Evolutionary conservation across 1,140 invertebrate species (phyloP).

Genomic region (Drosophila seguyi): DNA sequence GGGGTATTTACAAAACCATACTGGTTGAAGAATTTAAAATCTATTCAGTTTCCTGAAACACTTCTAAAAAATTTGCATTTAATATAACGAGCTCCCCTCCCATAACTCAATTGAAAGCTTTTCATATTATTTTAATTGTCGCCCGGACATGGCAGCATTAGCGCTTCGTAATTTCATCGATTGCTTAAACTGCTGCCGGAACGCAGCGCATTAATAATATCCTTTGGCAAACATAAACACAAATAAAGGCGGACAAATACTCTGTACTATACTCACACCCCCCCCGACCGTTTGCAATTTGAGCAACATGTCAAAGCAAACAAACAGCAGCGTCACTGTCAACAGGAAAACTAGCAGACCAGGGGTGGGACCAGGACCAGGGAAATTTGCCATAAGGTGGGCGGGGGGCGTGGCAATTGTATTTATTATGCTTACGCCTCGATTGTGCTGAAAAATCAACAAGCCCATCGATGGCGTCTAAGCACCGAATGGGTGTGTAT

Average conservation of each 20-base stretch:
- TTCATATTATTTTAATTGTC: constrained; percentile 4
- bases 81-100: not conserved
- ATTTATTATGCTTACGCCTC: constrained; percentile 82
- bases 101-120: constrained; percentile 3
- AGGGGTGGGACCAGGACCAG: not conserved
- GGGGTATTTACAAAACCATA: not conserved
- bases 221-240: constrained; percentile 55
- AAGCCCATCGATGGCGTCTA: constrained; percentile 61
- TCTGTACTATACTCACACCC: not conserved
- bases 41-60: not conserved
- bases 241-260: constrained; percentile 38
- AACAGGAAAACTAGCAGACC: constrained; percentile 24
- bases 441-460: constrained; percentile 79
- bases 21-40: not conserved
- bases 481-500: constrained; percentile 58
- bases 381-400: constrained; percentile 10
- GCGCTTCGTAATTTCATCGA: constrained; percentile 38
- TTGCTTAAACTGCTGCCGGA: constrained; percentile 19
- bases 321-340: constrained; percentile 59
- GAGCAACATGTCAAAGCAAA: constrained; percentile 74
- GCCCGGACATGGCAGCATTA: constrained; percentile 11
- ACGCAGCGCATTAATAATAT: constrained; percentile 65
- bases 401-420: constrained; percentile 19
- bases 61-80: not conserved
- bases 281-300: constrained; percentile 53